Percentiles rank a stretch among this genome's conserved stretches.
Evolutionary conservation across 2,888 invertebrate genomes (phyloP).

Genomic region (Teinopalpus imperialis): DNA sequence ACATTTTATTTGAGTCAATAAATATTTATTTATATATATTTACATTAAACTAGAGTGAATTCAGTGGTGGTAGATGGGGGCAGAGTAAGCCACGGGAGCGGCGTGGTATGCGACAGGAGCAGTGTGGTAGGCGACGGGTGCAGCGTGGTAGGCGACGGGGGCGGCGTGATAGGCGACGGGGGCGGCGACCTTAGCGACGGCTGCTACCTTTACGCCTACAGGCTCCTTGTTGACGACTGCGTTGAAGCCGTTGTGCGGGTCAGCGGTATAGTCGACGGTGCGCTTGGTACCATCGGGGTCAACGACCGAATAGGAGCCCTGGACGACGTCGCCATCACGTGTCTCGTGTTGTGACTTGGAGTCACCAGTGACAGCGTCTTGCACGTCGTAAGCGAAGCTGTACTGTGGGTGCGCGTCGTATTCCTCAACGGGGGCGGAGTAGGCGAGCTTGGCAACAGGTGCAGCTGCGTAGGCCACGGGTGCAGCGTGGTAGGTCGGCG

Average conservation of each 20-base stretch:
- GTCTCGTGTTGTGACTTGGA: conserved; percentile 70
- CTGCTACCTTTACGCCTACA: conserved; percentile 39
- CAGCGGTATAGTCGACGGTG: conserved; percentile 77
- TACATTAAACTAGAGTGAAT: neutral
- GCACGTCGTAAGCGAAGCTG: conserved; percentile 81
- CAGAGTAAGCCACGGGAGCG: conserved; percentile 70
- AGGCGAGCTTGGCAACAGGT: conserved; percentile 45
- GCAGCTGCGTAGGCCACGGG: conserved; percentile 49
- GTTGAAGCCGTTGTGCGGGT: conserved; percentile 77
- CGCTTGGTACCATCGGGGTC: conserved; percentile 81
- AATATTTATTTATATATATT: neutral
- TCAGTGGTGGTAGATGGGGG: conserved; percentile 83
- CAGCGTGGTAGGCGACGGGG: conserved; percentile 32
- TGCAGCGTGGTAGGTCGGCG: conserved; percentile 44
- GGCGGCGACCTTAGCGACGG: conserved; percentile 34
- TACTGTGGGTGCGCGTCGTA: conserved; percentile 62
- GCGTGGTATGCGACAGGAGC: conserved; percentile 69
- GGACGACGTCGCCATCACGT: conserved; percentile 72
- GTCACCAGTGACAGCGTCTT: conserved; percentile 77
- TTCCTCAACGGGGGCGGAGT: conserved; percentile 30
- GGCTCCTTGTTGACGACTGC: conserved; percentile 78
- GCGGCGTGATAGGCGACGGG: conserved; percentile 35
- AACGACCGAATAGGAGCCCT: conserved; percentile 78
- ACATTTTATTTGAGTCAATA: neutral
- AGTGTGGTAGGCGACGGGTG: conserved; percentile 44